phyloP scores from a whole-genome alignment of 2,113 vertebrate species.

The Hydrolagus affinis region DNA sequence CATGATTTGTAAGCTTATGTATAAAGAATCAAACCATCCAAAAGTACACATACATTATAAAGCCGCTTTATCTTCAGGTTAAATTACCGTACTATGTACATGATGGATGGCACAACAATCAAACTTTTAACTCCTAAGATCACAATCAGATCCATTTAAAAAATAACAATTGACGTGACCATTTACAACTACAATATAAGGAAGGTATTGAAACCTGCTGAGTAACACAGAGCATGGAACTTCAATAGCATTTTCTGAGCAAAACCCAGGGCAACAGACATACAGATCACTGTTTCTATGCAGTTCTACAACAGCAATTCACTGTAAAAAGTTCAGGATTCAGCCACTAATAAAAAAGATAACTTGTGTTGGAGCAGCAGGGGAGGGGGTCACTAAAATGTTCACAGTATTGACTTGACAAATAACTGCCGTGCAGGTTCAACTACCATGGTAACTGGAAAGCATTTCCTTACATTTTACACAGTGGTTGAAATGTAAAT shows the following conservation, averaged over 20 bases:
- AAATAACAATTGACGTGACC: constrained; percentile 29
- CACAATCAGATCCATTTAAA: constrained; percentile 24
- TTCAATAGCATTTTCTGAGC: constrained; percentile 22
- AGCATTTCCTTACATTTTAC: constrained; percentile 1
- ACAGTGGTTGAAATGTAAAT: constrained; percentile 10
- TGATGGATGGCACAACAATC: constrained; percentile 2
- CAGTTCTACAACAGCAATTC: constrained; percentile 21
- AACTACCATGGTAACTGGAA: constrained; percentile 28
- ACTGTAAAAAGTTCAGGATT: constrained; percentile 30
- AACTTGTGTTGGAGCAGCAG: constrained; percentile 31
- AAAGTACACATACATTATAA: background rate
- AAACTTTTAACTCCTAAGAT: constrained; percentile 12
- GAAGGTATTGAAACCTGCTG: constrained; percentile 30
- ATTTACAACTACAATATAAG: constrained; percentile 14
- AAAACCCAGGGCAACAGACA: constrained; percentile 25
- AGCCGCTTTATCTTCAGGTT: background rate
- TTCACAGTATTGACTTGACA: constrained; percentile 23
- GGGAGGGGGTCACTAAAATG: constrained; percentile 25
- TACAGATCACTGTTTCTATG: constrained; percentile 20
- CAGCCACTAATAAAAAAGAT: constrained; percentile 31
- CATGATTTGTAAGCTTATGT: background rate
- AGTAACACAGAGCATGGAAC: constrained; percentile 13
- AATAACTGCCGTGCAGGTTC: constrained; percentile 26
- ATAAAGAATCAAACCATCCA: background rate
- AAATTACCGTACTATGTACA: background rate